phyloP scores from a whole-genome alignment of 2,113 vertebrate genomes.

The Crypturellus undulatus region DNA sequence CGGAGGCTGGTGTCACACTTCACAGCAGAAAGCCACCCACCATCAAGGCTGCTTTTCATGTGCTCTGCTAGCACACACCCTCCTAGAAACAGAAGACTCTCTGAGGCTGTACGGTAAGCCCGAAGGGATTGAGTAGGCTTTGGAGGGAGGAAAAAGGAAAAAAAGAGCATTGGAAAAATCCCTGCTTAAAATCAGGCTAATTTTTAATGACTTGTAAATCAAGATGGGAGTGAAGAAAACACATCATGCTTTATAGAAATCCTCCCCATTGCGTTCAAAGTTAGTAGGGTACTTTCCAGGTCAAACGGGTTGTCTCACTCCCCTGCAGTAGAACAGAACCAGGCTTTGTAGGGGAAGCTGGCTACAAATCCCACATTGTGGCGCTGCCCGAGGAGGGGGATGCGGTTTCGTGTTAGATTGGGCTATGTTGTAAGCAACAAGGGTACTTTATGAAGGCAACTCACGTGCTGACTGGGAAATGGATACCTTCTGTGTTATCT shows the following conservation, averaged over 20 bases:
- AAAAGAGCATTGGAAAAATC: conserved; percentile 18
- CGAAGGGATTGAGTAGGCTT: conserved; percentile 17
- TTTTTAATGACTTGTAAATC: neutral
- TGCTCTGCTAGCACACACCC: neutral
- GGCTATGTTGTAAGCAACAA: neutral
- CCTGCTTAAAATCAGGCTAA: conserved; percentile 44
- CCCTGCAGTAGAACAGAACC: neutral
- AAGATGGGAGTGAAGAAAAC: neutral
- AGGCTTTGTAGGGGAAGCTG: neutral
- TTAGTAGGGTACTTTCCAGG: neutral
- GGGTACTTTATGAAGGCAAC: neutral
- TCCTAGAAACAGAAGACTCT: neutral
- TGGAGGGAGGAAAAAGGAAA: neutral
- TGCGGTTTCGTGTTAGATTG: neutral
- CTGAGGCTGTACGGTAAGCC: neutral
- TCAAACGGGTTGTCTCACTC: neutral
- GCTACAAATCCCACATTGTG: neutral
- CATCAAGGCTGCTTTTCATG: conserved; percentile 52
- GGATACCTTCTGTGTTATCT: accelerated
- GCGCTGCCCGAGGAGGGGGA: neutral
- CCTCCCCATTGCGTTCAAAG: neutral
- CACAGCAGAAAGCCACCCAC: conserved; percentile 49
- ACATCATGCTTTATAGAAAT: neutral
- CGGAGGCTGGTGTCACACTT: conserved; percentile 26
- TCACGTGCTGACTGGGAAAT: neutral